These are phyloP conservation scores for Anneissia japonica DNA, from an alignment of 35 echinoderm and acorn worm species.

Conservation along the genomic window DNA sequence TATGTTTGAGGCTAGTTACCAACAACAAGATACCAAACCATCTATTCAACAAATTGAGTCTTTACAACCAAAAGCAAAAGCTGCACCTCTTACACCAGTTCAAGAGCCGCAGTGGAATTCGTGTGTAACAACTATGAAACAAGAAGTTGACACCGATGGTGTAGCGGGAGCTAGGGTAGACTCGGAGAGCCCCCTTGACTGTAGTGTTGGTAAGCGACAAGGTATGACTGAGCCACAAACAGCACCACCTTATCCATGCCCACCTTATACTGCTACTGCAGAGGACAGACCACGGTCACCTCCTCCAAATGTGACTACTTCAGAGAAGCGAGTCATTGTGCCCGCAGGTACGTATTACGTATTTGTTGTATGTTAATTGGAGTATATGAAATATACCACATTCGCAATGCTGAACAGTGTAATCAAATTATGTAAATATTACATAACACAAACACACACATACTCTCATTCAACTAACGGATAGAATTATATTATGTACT, in stretches of 20 bases:
- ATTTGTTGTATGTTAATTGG: no score
- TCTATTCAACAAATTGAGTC: neutral
- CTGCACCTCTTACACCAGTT: neutral
- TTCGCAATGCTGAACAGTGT: no score
- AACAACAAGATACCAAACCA: neutral
- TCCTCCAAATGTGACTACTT: slow-evolving; percentile 10
- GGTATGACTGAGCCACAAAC: neutral
- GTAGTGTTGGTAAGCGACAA: slow-evolving; percentile 9
- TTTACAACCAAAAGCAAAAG: neutral
- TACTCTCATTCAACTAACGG: no score
- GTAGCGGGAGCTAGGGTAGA: neutral
- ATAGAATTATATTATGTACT: no score
- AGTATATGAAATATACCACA: no score
- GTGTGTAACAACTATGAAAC: neutral
- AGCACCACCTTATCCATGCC: neutral
- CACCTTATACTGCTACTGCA: neutral
- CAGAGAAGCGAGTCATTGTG: slow-evolving; percentile 1
- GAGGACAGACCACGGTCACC: slow-evolving; percentile 9
- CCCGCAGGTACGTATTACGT: neutral
- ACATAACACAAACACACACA: no score
- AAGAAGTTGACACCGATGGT: neutral
- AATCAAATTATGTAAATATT: no score
- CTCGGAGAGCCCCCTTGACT: neutral
- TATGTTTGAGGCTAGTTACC: neutral
- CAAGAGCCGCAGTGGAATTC: neutral